Evolutionary conservation across 2,797 vertebrate genomes (phyloP).

Genomic region (Enteromius argenteus): DNA sequence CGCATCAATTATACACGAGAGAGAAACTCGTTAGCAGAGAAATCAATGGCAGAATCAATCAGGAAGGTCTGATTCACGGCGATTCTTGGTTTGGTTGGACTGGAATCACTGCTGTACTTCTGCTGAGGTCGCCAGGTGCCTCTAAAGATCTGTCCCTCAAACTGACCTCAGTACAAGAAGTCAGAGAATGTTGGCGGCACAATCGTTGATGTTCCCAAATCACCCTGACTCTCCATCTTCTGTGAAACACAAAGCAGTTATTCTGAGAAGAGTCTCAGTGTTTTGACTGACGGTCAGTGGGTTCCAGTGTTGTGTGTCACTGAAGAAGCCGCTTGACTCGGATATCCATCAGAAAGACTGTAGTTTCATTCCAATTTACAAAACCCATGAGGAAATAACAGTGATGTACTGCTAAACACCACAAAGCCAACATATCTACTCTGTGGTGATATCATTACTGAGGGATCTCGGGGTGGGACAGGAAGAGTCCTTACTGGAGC

Average conservation of each 20-base stretch:
- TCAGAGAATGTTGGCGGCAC: background rate
- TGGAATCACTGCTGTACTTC: background rate
- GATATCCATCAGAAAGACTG: background rate
- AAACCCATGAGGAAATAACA: background rate
- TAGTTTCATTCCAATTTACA: background rate
- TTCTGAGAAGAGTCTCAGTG: background rate
- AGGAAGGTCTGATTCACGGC: background rate
- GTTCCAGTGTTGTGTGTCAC: background rate
- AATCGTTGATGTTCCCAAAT: background rate
- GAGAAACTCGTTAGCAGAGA: conserved; percentile 3
- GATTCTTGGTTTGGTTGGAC: background rate
- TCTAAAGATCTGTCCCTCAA: background rate
- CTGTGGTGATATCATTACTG: background rate
- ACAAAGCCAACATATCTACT: background rate
- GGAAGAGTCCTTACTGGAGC: background rate
- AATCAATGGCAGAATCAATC: conserved; percentile 3
- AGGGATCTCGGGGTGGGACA: background rate
- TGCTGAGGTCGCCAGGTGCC: background rate
- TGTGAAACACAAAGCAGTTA: background rate
- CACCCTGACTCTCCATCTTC: too few relatives aligned
- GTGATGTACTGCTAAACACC: background rate
- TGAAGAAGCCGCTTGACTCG: background rate
- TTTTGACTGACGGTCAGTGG: background rate
- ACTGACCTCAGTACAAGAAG: background rate
- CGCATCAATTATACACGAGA: background rate